Evolutionary conservation across 2,113 vertebrate genomes (phyloP), one percentile per base, ranked within the genome.

Genomic region (Ceyx margarethae): DNA sequence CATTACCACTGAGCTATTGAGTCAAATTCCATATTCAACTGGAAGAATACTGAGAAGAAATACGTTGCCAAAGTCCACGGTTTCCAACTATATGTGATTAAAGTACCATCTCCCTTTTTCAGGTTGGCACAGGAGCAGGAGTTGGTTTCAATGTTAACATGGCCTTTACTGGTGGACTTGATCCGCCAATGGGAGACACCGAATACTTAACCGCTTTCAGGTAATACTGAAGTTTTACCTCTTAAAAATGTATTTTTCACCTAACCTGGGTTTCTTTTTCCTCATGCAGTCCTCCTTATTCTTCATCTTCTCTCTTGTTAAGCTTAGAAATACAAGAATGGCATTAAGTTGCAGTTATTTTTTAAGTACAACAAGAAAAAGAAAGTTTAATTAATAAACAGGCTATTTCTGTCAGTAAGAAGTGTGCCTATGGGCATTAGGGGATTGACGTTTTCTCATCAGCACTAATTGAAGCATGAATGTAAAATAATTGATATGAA

Each of bases 161-260:
- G 98, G 99, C 99, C 37, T 99, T 99, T 90, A 99, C 99, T 3
- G 99, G 99, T 13, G 99, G 99, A 85, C 98, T 99, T 26, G 98
- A 99, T 25, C 99, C 99, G 11, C 99, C 99, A 15, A 99, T 99
- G 98, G 98, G 98, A 28, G 99, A 99, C 26, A 97, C 98, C 0
- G 99, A 99, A 25, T 99, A 99, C 95, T 93, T 99, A 91, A 98
- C 99, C 29, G 99, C 99, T 43, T 99, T 99, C 97, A 99, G 99
- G 99, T 99, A 97, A 97, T 65, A 12, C 3, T 43, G 25, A 45
- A 8, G 26, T 62, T 65, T 60, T 77, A 25, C n/a, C 20, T 46
- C 61, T 81, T 45, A 20, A 4, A 37, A 69, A n/a, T 1, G 0
- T 2, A 2, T 5, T 82, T 85, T 66, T 56, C 35, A 46, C 43